A percentile compares a stretch with the other conserved stretches of the same genome.
These are phyloP conservation scores for Phengaris alcon DNA, from an alignment of 2,888 invertebrate species.

Conservation along the genomic window DNA sequence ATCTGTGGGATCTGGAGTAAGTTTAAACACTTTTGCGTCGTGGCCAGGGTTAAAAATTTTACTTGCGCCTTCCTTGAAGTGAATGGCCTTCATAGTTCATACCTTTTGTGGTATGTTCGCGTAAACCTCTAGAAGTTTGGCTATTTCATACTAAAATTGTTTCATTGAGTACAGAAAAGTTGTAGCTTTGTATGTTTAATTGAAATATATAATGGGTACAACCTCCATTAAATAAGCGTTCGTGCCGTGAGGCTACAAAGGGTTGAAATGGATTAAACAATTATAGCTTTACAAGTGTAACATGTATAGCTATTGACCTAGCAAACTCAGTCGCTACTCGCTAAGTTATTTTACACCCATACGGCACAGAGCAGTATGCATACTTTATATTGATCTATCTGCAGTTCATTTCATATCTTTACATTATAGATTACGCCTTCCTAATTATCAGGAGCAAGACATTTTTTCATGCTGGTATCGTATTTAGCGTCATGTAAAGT, in stretches of 20 bases:
- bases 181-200: background rate
- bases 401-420: background rate
- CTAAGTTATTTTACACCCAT: background rate
- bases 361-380: background rate
- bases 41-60: too few relatives aligned
- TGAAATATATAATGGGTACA: background rate
- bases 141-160: background rate
- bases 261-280: background rate
- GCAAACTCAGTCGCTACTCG: background rate
- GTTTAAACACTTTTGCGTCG: too few relatives aligned
- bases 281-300: conserved; percentile 7
- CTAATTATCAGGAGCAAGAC: too few relatives aligned
- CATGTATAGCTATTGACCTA: conserved; percentile 5
- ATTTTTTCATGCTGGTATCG: too few relatives aligned
- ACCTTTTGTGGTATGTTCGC: background rate
- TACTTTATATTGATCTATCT: background rate
- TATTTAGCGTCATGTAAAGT: too few relatives aligned
- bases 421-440: background rate
- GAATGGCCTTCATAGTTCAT: too few relatives aligned
- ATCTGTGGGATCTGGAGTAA: too few relatives aligned
- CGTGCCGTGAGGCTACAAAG: conserved; percentile 8
- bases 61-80: too few relatives aligned
- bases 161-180: background rate
- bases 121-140: background rate
- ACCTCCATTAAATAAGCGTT: background rate